A percentile compares a stretch with the other conserved stretches of the same genome.
Conservation (phyloP, 1,140 invertebrate species). For the Temnothorax nylanderi region DNA sequence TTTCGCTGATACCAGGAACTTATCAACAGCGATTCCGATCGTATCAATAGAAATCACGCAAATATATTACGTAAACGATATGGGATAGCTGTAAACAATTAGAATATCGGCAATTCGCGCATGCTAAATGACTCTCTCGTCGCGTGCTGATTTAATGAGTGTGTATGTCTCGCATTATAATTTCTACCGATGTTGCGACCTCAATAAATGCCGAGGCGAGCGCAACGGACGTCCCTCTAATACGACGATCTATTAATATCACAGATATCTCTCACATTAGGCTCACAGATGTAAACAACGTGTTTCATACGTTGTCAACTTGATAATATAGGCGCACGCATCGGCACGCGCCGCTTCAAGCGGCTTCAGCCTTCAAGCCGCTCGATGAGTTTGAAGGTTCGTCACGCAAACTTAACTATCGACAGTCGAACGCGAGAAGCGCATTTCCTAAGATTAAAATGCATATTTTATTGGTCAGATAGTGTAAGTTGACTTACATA, state of each 20-base stretch:
- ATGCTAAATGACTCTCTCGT: constrained; percentile 26
- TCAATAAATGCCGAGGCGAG: constrained; percentile 35
- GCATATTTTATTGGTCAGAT: neutral
- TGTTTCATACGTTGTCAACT: constrained; percentile 50
- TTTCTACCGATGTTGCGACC: constrained; percentile 57
- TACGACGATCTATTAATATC: constrained; percentile 63
- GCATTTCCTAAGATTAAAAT: neutral
- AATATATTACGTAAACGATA: constrained; percentile 5
- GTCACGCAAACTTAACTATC: constrained; percentile 9
- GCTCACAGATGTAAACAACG: constrained; percentile 62
- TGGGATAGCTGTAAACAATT: neutral
- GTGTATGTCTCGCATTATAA: constrained; percentile 31
- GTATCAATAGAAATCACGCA: neutral
- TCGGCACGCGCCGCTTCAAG: constrained; percentile 17
- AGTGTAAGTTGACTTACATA: neutral
- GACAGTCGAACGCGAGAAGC: neutral
- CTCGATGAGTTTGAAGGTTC: neutral
- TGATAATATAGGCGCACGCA: constrained; percentile 56
- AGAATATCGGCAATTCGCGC: neutral
- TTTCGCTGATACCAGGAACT: neutral
- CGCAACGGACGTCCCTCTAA: constrained; percentile 13
- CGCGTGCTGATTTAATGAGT: constrained; percentile 54
- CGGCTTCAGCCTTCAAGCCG: constrained; percentile 1
- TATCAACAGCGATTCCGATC: neutral
- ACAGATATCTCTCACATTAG: constrained; percentile 40